Conservation (phyloP, 2,888 invertebrate species). For the Luperina nickerlii region DNA sequence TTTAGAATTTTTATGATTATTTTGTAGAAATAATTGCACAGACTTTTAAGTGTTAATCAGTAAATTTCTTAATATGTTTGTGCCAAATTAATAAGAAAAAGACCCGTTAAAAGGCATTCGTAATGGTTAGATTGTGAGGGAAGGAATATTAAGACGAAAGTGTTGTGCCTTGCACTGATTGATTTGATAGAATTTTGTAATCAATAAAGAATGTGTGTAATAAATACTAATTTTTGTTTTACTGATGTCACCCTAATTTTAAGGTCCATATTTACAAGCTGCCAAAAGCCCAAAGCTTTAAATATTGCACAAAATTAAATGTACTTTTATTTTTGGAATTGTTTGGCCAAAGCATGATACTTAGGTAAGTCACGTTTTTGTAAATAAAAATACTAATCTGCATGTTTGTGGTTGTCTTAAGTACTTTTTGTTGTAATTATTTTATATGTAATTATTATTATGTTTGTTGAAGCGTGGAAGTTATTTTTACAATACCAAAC, state of each 20-base stretch:
- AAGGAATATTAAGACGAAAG: conserved; percentile 35
- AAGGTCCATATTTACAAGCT: conserved; percentile 25
- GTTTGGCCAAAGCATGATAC: conserved; percentile 66
- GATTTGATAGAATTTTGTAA: conserved; percentile 67
- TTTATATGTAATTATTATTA: neutral
- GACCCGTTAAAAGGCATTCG: conserved; percentile 16
- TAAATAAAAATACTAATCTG: conserved; percentile 72
- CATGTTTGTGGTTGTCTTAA: conserved; percentile 61
- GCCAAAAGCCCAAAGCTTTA: conserved; percentile 42
- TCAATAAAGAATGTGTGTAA: conserved; percentile 74
- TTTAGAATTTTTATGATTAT: conserved; percentile 33
- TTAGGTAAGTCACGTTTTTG: conserved; percentile 71
- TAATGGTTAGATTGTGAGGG: conserved; percentile 21
- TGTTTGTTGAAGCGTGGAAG: conserved; percentile 25
- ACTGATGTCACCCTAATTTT: conserved; percentile 61
- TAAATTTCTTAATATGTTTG: conserved; percentile 49
- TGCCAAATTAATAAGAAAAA: conserved; percentile 58
- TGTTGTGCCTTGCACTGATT: conserved; percentile 65
- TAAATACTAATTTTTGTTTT: conserved; percentile 64
- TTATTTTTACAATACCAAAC: conserved; percentile 33
- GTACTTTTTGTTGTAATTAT: conserved; percentile 24
- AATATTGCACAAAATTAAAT: conserved; percentile 55
- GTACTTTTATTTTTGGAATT: conserved; percentile 49
- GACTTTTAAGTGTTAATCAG: conserved; percentile 30
- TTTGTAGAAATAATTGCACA: conserved; percentile 50